Evolutionary conservation across 2,888 invertebrate genomes (phyloP), one percentile per base, ranked within the genome.

Genomic region (Temnothorax unifasciatus): DNA sequence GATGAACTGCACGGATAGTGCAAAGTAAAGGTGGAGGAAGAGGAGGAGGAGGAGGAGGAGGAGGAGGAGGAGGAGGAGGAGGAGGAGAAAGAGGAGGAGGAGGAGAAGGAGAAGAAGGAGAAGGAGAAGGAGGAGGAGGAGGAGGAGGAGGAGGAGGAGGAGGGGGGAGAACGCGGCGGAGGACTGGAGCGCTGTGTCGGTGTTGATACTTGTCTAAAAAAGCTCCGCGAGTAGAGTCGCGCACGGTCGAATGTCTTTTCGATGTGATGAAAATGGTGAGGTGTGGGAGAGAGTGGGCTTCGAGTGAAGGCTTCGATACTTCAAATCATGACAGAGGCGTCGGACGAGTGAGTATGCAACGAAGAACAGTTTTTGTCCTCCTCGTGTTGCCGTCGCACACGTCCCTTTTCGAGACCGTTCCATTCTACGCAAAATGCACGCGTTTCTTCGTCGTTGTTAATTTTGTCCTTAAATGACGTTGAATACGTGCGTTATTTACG

Each of bases 321-420:
- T 97, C 97, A 96, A 97, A 97, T 96, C 97, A 98, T 98, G 98
- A 97, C 97, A 97, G 98, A 97, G 96, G 97, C 97, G 97, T 97
- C 97, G 97, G 98, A 98, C 96, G 97, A 97, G 98, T 98, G 96
- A 97, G 97, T 97, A 95, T 63, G 15, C 61, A 34, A 29, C n/a
- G 69, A 21, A 13, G 34, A 54, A 88, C 61, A 29, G 13, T 61
- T 11, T 34, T 6, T 3, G 11, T 6, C 47, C 47, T 47, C 47
- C 29, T 29, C 29, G 47, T 47, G 47, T 11, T 15, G 8, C 9
- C 29, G n/a, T 21, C 41, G 9, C 8, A 59, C 44, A 41, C 9
- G 29, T 74, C 34, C 21, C 29, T n/a, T 34, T 47, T 5, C 50
- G 34, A 15, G 64, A 64, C 75, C 47, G 21, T 76, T 50, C 64